phyloP scores from a whole-genome alignment of 2,113 vertebrate species.

The Mola mola region DNA sequence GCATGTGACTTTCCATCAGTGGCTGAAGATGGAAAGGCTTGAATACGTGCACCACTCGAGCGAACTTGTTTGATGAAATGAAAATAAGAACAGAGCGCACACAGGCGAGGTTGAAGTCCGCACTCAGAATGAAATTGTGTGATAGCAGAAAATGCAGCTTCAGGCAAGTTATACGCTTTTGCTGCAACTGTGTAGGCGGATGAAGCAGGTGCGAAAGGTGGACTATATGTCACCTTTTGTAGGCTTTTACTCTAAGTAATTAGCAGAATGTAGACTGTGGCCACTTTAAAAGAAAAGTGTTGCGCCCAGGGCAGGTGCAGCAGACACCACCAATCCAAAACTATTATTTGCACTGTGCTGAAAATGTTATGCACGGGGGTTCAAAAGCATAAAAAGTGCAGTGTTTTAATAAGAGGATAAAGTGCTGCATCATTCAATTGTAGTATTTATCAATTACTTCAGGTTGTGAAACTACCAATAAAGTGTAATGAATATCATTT shows the following conservation, averaged over 20 bases:
- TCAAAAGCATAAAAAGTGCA: too few relatives aligned
- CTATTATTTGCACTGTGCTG: too few relatives aligned
- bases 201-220: constrained; percentile 26
- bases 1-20: constrained; percentile 7
- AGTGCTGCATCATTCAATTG: too few relatives aligned
- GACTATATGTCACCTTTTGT: constrained; percentile 40
- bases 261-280: constrained; percentile 28
- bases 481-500: too few relatives aligned
- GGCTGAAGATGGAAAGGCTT: constrained; percentile 1
- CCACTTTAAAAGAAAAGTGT: constrained; percentile 8
- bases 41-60: background rate
- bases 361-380: too few relatives aligned
- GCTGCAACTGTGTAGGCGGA: constrained; percentile 30
- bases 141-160: constrained; percentile 18
- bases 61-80: background rate
- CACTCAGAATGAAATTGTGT: too few relatives aligned
- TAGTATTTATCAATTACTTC: too few relatives aligned
- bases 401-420: too few relatives aligned
- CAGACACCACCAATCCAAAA: constrained; percentile 16
- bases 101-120: background rate
- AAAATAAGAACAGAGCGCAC: background rate
- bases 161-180: constrained; percentile 32
- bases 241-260: constrained; percentile 38
- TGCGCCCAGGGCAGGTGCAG: constrained; percentile 36
- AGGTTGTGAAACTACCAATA: too few relatives aligned